Base-by-base conservation (phyloP, 1,140 invertebrate species). In the Solenopsis invicta region DNA sequence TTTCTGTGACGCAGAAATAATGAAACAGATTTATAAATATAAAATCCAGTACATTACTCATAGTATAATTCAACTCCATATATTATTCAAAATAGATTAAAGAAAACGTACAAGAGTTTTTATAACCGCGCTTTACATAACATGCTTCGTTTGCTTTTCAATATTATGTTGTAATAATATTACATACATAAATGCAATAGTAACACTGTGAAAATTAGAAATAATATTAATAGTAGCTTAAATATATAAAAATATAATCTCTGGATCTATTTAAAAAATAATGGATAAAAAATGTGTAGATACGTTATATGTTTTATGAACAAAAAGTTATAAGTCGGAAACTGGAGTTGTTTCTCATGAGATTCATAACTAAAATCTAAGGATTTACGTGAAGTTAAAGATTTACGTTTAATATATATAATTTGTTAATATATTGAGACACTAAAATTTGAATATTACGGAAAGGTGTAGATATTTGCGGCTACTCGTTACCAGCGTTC, bases 381-480 rank as follows among this genome's bases (percentile, higher is more conserved):
- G 3, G 10, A 48, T 48, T 52, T 29, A 34, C 8, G 8, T 41
- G 4, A 41, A 2, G 29, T 29, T 29, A 67, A 54, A 1, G 10
- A 48, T 48, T 52, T 29, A 34, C 8, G 8, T 41, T 10, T 41
- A 78, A n/a, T n/a, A 34, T 29, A 21, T 10, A 21, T 34, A 72
- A 72, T 72, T 59, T 74, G 50, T 74, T 61, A 50, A 75, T 52
- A 10, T 16, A 24, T 8, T 16, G 9, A 69, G 16, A 71, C n/a
- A 29, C 4, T 48, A 29, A 21, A 82, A 61, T 37, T 45, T 10
- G 24, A 48, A 0, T 10, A 4, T 21, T 48, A 66, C n/a, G n/a
- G 10, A 61, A 8, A 61, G 24, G 18, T 59, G 4, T 71, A 8
- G 6, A 67, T 24, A 50, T 41, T 50, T 4, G 48, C 1, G 2